A percentile compares a stretch with the other conserved stretches of the same genome.
These are phyloP conservation scores for Platanista minor DNA, from an alignment of 2,113 vertebrate genomes.

Conservation along the genomic window DNA sequence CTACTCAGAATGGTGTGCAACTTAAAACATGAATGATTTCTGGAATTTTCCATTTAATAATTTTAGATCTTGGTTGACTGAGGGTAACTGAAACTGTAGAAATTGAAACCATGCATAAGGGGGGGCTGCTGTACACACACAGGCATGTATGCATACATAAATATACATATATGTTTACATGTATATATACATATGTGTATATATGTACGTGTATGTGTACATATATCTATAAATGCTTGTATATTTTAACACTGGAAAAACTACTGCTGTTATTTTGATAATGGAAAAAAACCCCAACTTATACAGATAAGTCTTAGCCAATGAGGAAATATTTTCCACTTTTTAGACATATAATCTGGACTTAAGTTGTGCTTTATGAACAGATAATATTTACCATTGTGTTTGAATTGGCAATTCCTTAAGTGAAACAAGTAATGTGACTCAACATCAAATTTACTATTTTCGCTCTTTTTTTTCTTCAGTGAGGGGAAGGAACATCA, in stretches of 20 bases:
- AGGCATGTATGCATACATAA: too few species aligned
- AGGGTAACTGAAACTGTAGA: background rate
- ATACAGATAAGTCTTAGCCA: background rate
- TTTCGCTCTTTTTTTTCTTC: background rate
- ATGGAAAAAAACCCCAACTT: background rate
- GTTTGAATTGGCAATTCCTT: background rate
- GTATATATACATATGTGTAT: background rate
- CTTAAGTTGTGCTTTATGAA: background rate
- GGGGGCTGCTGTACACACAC: background rate
- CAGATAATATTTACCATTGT: background rate
- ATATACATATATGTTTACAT: background rate
- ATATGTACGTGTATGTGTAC: background rate
- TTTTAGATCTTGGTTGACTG: background rate
- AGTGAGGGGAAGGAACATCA: background rate
- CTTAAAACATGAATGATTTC: background rate
- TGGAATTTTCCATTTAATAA: background rate
- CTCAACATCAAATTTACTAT: background rate
- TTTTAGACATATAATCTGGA: background rate
- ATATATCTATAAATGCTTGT: background rate
- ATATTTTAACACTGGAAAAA: background rate
- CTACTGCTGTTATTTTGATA: background rate
- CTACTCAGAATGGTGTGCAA: too few species aligned
- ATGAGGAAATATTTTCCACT: background rate
- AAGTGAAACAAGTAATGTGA: slow-evolving; percentile 4
- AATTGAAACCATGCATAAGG: background rate